Conservation (phyloP, 2,888 invertebrate genomes). For the Drosophila tripunctata region DNA sequence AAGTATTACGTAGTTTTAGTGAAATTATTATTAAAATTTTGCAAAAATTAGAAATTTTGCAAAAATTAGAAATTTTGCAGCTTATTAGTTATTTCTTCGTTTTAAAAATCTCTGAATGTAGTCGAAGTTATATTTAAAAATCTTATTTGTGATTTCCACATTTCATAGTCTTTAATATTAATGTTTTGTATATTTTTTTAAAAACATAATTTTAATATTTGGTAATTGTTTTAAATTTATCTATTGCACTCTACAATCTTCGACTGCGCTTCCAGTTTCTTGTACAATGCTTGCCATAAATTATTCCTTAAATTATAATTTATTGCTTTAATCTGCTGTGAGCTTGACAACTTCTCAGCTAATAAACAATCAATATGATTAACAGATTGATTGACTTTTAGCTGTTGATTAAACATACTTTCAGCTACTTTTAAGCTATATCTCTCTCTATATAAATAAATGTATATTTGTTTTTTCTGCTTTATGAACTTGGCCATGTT, state of each 20-base stretch:
- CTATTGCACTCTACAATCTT: not conserved
- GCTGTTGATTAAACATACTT: not conserved
- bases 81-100: too few relatives aligned
- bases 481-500: constrained; percentile 21
- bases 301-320: not conserved
- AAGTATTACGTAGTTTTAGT: too few relatives aligned
- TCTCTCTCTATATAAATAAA: not conserved
- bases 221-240: not conserved
- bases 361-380: not conserved
- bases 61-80: too few relatives aligned
- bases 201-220: too few relatives aligned
- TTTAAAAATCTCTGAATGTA: too few relatives aligned
- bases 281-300: not conserved
- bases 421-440: not conserved
- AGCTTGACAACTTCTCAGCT: not conserved
- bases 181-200: too few relatives aligned
- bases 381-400: not conserved
- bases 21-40: too few relatives aligned
- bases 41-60: too few relatives aligned
- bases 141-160: too few relatives aligned
- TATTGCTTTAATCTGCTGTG: not conserved
- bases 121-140: too few relatives aligned
- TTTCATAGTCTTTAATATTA: too few relatives aligned
- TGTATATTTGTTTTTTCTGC: not conserved
- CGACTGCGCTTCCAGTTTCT: not conserved